Conservation (phyloP, 2,888 invertebrate genomes). For the Hesperia comma region DNA sequence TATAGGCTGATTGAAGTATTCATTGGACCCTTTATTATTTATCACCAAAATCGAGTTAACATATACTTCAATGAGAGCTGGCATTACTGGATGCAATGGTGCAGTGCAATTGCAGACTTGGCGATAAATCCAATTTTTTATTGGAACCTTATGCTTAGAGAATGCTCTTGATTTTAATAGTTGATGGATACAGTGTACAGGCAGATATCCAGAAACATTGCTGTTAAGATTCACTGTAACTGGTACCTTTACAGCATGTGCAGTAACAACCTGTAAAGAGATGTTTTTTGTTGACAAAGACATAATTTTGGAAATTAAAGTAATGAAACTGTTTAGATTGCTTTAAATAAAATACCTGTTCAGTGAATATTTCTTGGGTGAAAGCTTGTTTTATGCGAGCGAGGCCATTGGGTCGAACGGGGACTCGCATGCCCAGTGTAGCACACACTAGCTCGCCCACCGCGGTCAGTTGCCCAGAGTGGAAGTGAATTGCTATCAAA, state of each 20-base stretch:
- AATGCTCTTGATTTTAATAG: conserved; percentile 96
- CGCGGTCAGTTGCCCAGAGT: conserved; percentile 96
- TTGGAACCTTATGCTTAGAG: conserved; percentile 97
- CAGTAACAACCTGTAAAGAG: conserved; percentile 89
- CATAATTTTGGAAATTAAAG: neutral
- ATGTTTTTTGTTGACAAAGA: neutral
- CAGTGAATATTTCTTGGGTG: conserved; percentile 98
- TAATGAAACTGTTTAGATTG: neutral
- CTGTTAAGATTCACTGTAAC: conserved; percentile 95
- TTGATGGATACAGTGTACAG: conserved; percentile 98
- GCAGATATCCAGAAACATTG: conserved; percentile 94
- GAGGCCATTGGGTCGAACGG: conserved; percentile 93
- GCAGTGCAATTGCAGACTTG: conserved; percentile 95
- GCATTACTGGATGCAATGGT: conserved; percentile 97
- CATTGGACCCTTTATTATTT: conserved; percentile 86
- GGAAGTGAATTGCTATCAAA: conserved; percentile 98
- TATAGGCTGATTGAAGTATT: conserved; percentile 95
- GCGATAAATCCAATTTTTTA: conserved; percentile 97
- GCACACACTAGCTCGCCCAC: conserved; percentile 97
- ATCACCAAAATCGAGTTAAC: conserved; percentile 94
- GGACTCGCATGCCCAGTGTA: conserved; percentile 97
- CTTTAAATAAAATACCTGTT: conserved; percentile 85
- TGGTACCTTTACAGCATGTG: conserved; percentile 97
- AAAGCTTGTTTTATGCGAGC: conserved; percentile 96
- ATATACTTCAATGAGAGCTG: conserved; percentile 96